A percentile compares a stretch with the other conserved stretches of the same genome.
Conservation (phyloP, 2,113 vertebrate species). For the human (Homo sapiens) region DNA sequence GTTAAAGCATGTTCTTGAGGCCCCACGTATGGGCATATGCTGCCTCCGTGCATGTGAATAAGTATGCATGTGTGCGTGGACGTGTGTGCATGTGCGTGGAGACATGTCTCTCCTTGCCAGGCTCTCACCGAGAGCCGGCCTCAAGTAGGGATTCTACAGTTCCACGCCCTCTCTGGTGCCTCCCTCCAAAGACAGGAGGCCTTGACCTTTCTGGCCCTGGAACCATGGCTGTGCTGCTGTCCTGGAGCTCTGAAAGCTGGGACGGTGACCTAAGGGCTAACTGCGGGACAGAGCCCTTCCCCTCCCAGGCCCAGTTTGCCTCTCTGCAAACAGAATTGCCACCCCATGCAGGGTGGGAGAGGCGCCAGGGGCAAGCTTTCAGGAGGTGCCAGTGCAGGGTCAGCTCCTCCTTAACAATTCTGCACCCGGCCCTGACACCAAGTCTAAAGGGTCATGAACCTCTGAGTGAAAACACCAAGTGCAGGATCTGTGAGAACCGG, state of each 20-base stretch:
- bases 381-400: not conserved
- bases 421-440: not conserved
- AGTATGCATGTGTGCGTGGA: fast-evolving
- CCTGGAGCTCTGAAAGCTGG: not conserved
- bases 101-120: fast-evolving
- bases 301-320: not conserved
- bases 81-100: not conserved
- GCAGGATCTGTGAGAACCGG: not conserved
- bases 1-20: not conserved
- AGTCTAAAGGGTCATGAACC: fast-evolving
- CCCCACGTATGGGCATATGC: not conserved
- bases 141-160: not conserved
- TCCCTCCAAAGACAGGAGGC: not conserved
- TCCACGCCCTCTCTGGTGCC: not conserved
- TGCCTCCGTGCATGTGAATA: not conserved
- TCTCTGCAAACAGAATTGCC: not conserved
- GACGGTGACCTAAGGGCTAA: not conserved
- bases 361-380: too few relatives aligned
- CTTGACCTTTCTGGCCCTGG: not conserved
- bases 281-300: not conserved
- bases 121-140: fast-evolving
- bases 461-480: not conserved
- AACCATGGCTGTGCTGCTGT: not conserved
- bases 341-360: not conserved
- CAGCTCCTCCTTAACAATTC: not conserved